Conservation (phyloP, 2,888 invertebrate species). For the Argyresthia albistria region DNA sequence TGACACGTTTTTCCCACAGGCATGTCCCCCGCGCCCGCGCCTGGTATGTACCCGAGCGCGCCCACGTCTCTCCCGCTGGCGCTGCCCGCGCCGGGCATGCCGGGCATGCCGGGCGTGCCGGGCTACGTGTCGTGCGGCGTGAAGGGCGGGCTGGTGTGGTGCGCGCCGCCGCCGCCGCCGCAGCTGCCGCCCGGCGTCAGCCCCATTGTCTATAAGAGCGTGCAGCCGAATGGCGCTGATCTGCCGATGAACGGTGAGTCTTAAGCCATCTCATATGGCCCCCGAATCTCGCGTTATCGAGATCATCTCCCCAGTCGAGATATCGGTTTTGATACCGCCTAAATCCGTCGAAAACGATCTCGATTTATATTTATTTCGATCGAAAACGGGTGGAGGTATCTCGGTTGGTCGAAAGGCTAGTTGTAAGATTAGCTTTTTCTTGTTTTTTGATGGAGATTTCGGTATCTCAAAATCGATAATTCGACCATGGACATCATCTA, state of each 20-base stretch:
- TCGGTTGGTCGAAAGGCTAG: no score
- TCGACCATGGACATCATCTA: no score
- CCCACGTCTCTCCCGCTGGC: conserved; percentile 5
- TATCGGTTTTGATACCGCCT: no score
- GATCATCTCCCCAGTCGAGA: no score
- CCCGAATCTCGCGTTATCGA: no score
- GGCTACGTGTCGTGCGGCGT: conserved; percentile 33
- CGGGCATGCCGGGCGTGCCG: conserved; percentile 5
- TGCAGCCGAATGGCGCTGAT: conserved; percentile 67
- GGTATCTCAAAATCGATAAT: no score
- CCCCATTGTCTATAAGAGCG: conserved; percentile 40
- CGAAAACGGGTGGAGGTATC: no score
- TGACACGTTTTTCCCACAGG: not conserved
- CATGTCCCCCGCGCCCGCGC: not conserved
- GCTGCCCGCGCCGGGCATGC: conserved; percentile 2
- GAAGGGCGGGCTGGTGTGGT: conserved; percentile 24
- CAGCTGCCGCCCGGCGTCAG: conserved; percentile 20
- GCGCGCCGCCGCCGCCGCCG: conserved; percentile 27
- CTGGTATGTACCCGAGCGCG: conserved; percentile 5
- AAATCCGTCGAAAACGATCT: no score
- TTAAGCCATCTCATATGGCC: no score
- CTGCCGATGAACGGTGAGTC: conserved; percentile 68
- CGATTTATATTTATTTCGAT: no score
- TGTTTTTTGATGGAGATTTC: no score
- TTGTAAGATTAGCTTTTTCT: no score